A percentile compares a stretch with the other conserved stretches of the same genome.
These are phyloP conservation scores for Ginglymostoma cirratum DNA, from an alignment of 2,113 vertebrate species.

Conservation along the genomic window DNA sequence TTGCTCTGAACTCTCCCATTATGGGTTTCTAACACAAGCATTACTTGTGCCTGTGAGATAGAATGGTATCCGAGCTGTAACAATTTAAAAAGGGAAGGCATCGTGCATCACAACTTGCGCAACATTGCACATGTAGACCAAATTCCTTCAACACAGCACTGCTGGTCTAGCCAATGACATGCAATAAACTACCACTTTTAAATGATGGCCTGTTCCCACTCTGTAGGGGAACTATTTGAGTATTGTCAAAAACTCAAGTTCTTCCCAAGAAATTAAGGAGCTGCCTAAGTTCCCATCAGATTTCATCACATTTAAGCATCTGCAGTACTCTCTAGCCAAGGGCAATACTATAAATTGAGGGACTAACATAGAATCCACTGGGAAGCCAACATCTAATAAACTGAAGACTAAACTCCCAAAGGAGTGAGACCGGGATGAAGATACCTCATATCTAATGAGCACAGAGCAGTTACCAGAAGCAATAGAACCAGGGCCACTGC, in stretches of 20 bases:
- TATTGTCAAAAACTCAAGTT: conserved; percentile 43
- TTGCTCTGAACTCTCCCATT: neutral
- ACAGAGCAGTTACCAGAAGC: conserved; percentile 13
- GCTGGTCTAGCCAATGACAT: neutral
- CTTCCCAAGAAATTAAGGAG: conserved; percentile 57
- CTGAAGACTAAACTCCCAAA: conserved; percentile 69
- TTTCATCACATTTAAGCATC: conserved; percentile 63
- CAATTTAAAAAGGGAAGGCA: neutral
- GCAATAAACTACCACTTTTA: neutral
- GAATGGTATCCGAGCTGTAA: neutral
- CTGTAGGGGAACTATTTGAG: neutral
- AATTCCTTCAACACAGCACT: neutral
- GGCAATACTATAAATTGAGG: conserved; percentile 85
- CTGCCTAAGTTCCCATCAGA: conserved; percentile 67
- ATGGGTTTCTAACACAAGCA: too few relatives aligned
- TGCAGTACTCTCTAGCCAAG: conserved; percentile 68
- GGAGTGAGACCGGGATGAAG: conserved; percentile 64
- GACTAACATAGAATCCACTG: conserved; percentile 76
- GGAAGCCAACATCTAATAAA: conserved; percentile 80
- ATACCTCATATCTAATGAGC: conserved; percentile 56
- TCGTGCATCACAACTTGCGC: neutral
- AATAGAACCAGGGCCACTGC: neutral
- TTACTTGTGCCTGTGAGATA: neutral
- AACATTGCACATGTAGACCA: neutral
- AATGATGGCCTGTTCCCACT: neutral